These are phyloP conservation scores for Cercopithecus hamlyni DNA, from an alignment of 2,797 vertebrate genomes.

Conservation along the genomic window DNA sequence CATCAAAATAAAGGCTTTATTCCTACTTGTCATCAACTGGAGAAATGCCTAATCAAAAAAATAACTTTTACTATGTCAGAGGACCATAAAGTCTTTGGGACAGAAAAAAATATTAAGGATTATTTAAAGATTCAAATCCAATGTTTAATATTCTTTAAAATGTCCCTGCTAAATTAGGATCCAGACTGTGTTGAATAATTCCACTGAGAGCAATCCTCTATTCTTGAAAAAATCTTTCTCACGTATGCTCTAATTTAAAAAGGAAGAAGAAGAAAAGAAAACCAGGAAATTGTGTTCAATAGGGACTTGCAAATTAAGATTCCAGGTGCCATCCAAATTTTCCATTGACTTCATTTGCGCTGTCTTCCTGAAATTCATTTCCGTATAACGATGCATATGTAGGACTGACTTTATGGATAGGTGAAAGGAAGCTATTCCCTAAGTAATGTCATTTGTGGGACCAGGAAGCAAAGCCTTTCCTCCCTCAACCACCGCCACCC, in stretches of 20 bases:
- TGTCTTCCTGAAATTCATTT: constrained; percentile 18
- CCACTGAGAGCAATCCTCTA: not conserved
- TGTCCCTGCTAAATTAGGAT: not conserved
- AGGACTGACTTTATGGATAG: not conserved
- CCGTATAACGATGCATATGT: not conserved
- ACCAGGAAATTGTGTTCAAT: not conserved
- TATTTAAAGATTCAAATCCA: constrained; percentile 37
- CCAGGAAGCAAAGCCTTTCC: constrained; percentile 24
- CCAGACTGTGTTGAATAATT: constrained; percentile 8
- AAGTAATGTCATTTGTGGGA: not conserved
- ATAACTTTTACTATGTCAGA: not conserved
- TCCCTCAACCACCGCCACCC: not conserved
- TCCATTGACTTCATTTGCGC: not conserved
- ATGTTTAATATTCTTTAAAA: constrained; percentile 26
- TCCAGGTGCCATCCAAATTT: not conserved
- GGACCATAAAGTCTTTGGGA: not conserved
- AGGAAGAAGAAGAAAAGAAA: not conserved
- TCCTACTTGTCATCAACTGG: not conserved
- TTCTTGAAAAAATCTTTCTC: constrained; percentile 1
- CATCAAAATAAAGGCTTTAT: not conserved
- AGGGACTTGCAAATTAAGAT: not conserved
- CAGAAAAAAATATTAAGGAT: not conserved
- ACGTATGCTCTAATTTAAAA: not conserved
- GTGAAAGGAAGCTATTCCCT: constrained; percentile 36
- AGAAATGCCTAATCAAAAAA: not conserved